phyloP scores from a whole-genome alignment of 2,888 invertebrate species.

The Rhodophaea formosa region DNA sequence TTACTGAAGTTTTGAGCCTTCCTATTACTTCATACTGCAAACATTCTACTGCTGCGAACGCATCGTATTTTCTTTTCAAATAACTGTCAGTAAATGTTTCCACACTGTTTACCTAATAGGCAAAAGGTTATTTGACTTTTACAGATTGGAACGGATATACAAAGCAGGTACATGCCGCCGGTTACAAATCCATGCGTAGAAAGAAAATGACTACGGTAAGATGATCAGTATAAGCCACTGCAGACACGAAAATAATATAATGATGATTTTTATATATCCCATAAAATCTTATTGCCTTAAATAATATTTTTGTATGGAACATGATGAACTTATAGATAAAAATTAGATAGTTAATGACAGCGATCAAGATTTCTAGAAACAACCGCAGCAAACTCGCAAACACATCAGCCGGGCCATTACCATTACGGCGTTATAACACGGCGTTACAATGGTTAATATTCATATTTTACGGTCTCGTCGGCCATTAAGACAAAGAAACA shows the following conservation, averaged over 20 bases:
- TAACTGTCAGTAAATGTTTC: no score
- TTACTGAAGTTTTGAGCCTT: no score
- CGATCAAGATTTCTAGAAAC: conserved; percentile 6
- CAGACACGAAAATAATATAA: not conserved
- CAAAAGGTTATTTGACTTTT: no score
- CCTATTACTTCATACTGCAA: no score
- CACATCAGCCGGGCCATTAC: conserved; percentile 3
- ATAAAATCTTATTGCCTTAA: not conserved
- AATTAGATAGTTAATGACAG: not conserved
- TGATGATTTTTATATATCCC: not conserved
- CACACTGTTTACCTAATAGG: no score
- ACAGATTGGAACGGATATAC: no score
- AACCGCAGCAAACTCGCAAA: conserved; percentile 1
- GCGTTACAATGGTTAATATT: conserved; percentile 13
- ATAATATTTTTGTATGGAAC: not conserved
- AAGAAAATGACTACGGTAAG: no score
- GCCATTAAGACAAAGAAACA: conserved; percentile 2
- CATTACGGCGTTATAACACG: conserved; percentile 8
- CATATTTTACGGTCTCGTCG: conserved; percentile 1
- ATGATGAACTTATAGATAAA: not conserved
- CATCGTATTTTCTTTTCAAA: no score
- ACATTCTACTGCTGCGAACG: no score
- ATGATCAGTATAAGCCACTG: no score
- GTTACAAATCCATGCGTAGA: no score
- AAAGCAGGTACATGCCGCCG: no score